phyloP scores from a whole-genome alignment of 1,140 invertebrate species.

The Drosophila yakuba region DNA sequence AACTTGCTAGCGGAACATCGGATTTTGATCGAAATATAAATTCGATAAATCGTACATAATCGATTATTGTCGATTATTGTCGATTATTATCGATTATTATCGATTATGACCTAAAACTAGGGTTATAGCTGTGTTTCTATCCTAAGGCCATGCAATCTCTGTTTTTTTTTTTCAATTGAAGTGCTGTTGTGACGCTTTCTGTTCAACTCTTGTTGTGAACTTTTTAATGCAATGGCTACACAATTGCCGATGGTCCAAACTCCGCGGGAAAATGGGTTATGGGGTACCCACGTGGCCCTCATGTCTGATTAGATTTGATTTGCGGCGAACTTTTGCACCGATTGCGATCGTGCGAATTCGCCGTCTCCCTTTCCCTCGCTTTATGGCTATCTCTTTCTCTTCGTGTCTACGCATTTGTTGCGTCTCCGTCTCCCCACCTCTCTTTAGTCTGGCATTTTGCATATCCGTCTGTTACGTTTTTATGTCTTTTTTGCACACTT shows the following conservation, averaged over 20 bases:
- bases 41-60: too few relatives aligned
- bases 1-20: neutral
- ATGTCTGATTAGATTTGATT: conserved; percentile 38
- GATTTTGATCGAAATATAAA: neutral
- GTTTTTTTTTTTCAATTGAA: neutral
- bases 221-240: conserved; percentile 7
- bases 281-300: conserved; percentile 44
- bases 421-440: neutral
- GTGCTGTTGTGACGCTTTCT: neutral
- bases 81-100: neutral
- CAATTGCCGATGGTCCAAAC: conserved; percentile 32
- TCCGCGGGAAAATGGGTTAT: conserved; percentile 16
- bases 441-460: conserved; percentile 14
- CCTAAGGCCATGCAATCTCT: too few relatives aligned
- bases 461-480: conserved; percentile 30
- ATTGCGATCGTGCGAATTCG: conserved; percentile 16
- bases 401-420: conserved; percentile 35
- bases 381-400: conserved; percentile 10
- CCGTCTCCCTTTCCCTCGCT: neutral
- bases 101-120: too few relatives aligned
- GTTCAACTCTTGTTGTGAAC: neutral
- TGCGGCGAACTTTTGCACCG: conserved; percentile 41
- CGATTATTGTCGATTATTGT: neutral
- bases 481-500: conserved; percentile 16
- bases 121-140: too few relatives aligned